Evolutionary conservation across 2,113 vertebrate species (phyloP).

Genomic region (Centropus bengalensis): DNA sequence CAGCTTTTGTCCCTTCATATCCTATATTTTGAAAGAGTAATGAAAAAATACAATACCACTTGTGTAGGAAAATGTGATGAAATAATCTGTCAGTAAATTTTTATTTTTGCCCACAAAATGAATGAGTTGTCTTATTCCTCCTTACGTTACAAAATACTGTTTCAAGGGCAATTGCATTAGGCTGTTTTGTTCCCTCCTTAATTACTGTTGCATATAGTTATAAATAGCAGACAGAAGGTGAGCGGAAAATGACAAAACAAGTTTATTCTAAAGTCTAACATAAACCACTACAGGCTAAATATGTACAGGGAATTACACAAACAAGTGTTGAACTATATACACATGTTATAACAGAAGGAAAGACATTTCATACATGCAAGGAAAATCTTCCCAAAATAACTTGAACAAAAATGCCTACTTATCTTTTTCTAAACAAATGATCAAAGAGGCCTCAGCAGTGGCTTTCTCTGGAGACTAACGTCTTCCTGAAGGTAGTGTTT

Average conservation of each 20-base stretch:
- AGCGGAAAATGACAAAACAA: constrained; percentile 71
- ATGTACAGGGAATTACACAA: constrained; percentile 67
- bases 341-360: constrained; percentile 69
- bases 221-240: constrained; percentile 73
- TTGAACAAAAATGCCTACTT: background rate
- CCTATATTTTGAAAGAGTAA: background rate
- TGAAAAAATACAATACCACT: background rate
- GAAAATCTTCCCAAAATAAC: constrained; percentile 55
- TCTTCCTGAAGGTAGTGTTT: background rate
- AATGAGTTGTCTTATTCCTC: background rate
- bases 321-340: constrained; percentile 62
- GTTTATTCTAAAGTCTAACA: constrained; percentile 71
- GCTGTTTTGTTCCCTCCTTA: constrained; percentile 41
- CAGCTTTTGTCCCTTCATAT: background rate
- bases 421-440: background rate
- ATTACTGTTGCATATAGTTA: constrained; percentile 62
- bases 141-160: background rate
- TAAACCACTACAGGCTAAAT: constrained; percentile 71
- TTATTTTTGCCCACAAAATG: background rate
- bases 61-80: background rate
- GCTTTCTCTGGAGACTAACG: background rate
- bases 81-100: background rate
- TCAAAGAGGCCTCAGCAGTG: background rate
- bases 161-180: constrained; percentile 35
- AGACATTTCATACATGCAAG: constrained; percentile 42